A percentile compares a stretch with the other conserved stretches of the same genome.
These are phyloP conservation scores for Drepanosiphum platanoidis DNA, from an alignment of 2,888 invertebrate species.

Conservation along the genomic window DNA sequence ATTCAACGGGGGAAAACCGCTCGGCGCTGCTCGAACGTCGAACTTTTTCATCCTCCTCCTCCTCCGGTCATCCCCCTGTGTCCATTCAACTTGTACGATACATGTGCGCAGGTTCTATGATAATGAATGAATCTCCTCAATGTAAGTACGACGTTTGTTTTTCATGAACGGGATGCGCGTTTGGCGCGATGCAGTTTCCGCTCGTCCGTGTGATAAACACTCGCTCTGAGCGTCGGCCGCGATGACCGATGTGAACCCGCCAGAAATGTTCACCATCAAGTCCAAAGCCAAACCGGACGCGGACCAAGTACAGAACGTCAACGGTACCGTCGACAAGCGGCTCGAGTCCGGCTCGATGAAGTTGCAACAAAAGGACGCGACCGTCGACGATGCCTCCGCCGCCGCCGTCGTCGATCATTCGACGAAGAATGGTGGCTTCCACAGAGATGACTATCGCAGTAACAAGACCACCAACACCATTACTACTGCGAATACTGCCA, in stretches of 20 bases:
- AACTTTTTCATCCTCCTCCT: constrained; percentile 25
- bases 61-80: constrained; percentile 14
- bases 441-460: constrained; percentile 45
- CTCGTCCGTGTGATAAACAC: constrained; percentile 21
- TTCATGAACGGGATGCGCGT: constrained; percentile 52
- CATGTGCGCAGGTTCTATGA: constrained; percentile 55
- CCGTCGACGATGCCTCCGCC: not conserved
- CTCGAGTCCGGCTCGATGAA: not conserved
- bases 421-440: constrained; percentile 37
- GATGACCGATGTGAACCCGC: constrained; percentile 21
- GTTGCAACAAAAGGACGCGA: constrained; percentile 24
- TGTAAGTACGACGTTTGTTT: constrained; percentile 46
- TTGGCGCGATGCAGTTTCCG: constrained; percentile 38
- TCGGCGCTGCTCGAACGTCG: constrained; percentile 24
- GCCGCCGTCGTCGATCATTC: constrained; percentile 35
- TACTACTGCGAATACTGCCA: too few species aligned
- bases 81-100: constrained; percentile 42
- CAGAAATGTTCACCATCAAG: constrained; percentile 45
- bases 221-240: not conserved
- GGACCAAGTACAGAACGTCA: constrained; percentile 20
- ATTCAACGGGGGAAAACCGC: constrained; percentile 52
- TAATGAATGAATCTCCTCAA: constrained; percentile 58
- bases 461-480: constrained; percentile 40
- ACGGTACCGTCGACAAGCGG: constrained; percentile 44
- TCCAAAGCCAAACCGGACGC: constrained; percentile 35